phyloP scores from a whole-genome alignment of 2,888 invertebrate species.

The Hartigia nigra region DNA sequence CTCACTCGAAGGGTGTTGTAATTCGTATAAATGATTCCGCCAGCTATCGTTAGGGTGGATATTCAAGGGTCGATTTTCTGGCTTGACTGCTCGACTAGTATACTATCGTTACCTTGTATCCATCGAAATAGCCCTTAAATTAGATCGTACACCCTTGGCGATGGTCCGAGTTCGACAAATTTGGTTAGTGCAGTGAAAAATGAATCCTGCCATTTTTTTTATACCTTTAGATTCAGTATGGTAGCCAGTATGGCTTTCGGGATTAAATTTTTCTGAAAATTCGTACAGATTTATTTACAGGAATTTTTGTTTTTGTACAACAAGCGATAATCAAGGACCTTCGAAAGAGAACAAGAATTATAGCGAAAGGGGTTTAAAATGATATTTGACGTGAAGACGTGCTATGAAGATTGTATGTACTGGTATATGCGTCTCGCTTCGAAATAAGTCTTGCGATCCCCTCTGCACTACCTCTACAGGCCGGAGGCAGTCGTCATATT shows the following conservation, averaged over 20 bases:
- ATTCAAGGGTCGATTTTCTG: slow-evolving; percentile 25
- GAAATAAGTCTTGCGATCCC: background rate
- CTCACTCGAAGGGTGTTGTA: slow-evolving; percentile 50
- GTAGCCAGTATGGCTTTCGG: background rate
- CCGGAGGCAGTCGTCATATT: slow-evolving; percentile 64
- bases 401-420: background rate
- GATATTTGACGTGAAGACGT: background rate
- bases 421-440: background rate
- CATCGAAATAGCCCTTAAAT: slow-evolving; percentile 63
- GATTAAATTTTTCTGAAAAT: background rate
- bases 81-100: background rate
- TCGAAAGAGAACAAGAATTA: background rate
- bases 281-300: background rate
- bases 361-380: background rate
- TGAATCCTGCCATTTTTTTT: slow-evolving; percentile 33
- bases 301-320: background rate
- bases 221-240: background rate
- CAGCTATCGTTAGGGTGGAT: slow-evolving; percentile 42
- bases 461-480: slow-evolving; percentile 16
- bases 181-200: slow-evolving; percentile 64
- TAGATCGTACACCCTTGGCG: slow-evolving; percentile 59
- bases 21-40: slow-evolving; percentile 65
- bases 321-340: background rate
- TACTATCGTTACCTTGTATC: slow-evolving; percentile 41
- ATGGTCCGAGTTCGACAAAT: slow-evolving; percentile 63